These are phyloP conservation scores for Rhopalosiphum maidis DNA, from an alignment of 1,140 invertebrate genomes.

Conservation along the genomic window DNA sequence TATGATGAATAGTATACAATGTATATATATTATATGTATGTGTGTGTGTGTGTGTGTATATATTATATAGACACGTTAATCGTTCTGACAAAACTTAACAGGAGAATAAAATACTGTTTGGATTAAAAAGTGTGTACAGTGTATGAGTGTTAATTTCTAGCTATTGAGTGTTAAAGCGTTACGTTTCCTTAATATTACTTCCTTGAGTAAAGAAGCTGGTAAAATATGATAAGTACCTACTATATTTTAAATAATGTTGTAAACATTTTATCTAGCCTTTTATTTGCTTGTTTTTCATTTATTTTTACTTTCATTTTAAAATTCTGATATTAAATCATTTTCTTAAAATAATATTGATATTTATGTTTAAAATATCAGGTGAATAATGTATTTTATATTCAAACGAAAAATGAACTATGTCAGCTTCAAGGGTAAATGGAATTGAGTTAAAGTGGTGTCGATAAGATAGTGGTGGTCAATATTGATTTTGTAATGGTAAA, in stretches of 20 bases:
- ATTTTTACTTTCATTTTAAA: not conserved
- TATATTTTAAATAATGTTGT: not conserved
- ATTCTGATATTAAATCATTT: not conserved
- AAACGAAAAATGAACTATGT: not conserved
- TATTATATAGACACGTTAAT: not conserved
- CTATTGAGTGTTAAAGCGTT: not conserved
- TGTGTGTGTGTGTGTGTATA: too few species aligned
- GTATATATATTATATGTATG: too few species aligned
- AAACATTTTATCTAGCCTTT: not conserved
- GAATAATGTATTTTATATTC: not conserved
- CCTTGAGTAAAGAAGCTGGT: not conserved
- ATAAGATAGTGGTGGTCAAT: not conserved
- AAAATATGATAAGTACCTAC: not conserved
- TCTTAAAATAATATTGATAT: not conserved
- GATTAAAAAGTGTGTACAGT: too few species aligned
- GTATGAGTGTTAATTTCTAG: not conserved
- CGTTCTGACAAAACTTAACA: not conserved
- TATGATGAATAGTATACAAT: not conserved
- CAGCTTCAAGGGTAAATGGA: not conserved
- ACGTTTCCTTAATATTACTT: not conserved
- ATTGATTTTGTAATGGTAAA: not conserved
- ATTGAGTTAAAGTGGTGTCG: not conserved
- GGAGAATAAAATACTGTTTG: not conserved
- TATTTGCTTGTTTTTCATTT: not conserved
- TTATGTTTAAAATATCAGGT: not conserved